Percentiles rank a stretch among this genome's conserved stretches.
These are phyloP conservation scores for Phrynocephalus vlangalii DNA, from an alignment of 2,797 vertebrate species.

Conservation along the genomic window DNA sequence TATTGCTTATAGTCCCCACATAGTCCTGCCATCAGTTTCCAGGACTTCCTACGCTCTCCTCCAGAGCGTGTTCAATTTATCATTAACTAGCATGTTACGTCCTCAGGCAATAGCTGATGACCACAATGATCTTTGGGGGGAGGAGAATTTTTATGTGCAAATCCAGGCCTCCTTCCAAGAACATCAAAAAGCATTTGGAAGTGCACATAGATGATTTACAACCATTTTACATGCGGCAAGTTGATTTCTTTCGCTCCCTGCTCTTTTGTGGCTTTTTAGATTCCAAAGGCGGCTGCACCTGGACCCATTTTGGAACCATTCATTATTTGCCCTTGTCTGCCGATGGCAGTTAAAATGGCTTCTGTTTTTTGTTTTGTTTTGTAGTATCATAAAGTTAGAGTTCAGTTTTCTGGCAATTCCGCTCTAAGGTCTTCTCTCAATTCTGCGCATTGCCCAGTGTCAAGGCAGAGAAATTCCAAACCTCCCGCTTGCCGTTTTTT, in stretches of 20 bases:
- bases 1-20: background rate
- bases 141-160: background rate
- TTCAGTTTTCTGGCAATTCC: slow-evolving; percentile 24
- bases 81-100: slow-evolving; percentile 1
- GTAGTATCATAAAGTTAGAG: slow-evolving; percentile 41
- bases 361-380: background rate
- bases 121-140: slow-evolving; percentile 9
- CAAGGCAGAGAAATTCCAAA: accelerated
- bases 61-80: slow-evolving; percentile 14
- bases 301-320: slow-evolving; percentile 30
- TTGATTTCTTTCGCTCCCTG: background rate
- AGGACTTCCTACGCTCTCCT: background rate
- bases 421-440: background rate
- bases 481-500: background rate
- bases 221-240: slow-evolving; percentile 35
- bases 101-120: background rate
- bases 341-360: slow-evolving; percentile 59
- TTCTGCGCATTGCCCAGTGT: slow-evolving; percentile 10
- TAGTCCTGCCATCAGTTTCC: background rate
- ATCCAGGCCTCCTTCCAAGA: slow-evolving; percentile 28
- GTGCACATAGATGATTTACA: accelerated
- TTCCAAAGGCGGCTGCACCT: accelerated
- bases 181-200: slow-evolving; percentile 23
- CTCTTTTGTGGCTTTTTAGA: background rate
- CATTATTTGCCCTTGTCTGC: slow-evolving; percentile 37